Evolutionary conservation across 1,140 invertebrate genomes (phyloP).

Genomic region (Procambarus clarkii): DNA sequence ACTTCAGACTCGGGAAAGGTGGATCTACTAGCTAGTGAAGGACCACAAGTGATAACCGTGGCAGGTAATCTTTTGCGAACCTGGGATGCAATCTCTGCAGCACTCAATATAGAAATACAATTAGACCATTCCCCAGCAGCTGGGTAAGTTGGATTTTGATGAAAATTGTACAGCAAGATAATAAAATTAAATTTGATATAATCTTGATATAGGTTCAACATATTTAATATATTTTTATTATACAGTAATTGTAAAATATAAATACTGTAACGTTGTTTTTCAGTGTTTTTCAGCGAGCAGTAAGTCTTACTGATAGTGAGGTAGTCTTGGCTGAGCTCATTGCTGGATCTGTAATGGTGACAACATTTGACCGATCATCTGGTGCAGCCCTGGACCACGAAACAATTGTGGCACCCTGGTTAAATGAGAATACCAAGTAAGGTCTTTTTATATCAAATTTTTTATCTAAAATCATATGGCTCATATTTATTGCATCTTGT

Average conservation of each 20-base stretch:
- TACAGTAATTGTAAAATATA: neutral
- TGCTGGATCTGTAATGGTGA: constrained; percentile 35
- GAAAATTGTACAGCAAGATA: neutral
- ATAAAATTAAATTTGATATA: neutral
- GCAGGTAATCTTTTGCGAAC: constrained; percentile 51
- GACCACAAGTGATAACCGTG: constrained; percentile 35
- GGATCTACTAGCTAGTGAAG: constrained; percentile 45
- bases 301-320: constrained; percentile 50
- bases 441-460: neutral
- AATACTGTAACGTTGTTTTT: neutral
- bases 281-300: constrained; percentile 36
- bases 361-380: constrained; percentile 47
- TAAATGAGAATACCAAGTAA: constrained; percentile 49
- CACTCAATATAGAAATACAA: constrained; percentile 46
- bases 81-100: constrained; percentile 51
- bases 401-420: constrained; percentile 48
- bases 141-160: constrained; percentile 28
- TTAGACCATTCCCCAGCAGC: constrained; percentile 31
- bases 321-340: constrained; percentile 39
- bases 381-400: constrained; percentile 48
- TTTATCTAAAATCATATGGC: too few relatives aligned
- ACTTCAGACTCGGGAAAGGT: constrained; percentile 26
- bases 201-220: neutral
- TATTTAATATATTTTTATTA: neutral
- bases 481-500: too few relatives aligned